phyloP scores from a whole-genome alignment of 2,797 vertebrate genomes.

The Oreortyx pictus region DNA sequence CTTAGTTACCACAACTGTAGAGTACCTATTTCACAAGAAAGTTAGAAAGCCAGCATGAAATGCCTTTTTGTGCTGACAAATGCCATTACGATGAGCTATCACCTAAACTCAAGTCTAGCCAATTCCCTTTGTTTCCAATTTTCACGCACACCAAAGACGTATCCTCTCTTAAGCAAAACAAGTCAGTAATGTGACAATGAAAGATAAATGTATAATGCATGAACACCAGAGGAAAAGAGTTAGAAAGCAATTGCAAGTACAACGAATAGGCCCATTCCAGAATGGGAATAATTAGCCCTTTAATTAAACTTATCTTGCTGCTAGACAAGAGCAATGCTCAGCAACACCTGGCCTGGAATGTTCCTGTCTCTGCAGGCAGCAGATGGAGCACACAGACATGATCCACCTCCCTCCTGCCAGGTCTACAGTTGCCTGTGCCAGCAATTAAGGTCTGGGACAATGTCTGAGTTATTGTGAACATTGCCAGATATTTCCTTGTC shows the following conservation, averaged over 20 bases:
- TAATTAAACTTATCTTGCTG: conserved; percentile 77
- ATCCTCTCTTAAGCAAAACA: conserved; percentile 17
- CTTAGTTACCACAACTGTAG: neutral
- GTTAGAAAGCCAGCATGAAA: conserved; percentile 23
- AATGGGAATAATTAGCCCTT: conserved; percentile 75
- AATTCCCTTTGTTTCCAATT: conserved; percentile 56
- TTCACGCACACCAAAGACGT: conserved; percentile 16
- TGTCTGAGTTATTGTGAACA: conserved; percentile 37
- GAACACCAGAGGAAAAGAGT: conserved; percentile 16
- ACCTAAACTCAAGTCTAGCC: neutral
- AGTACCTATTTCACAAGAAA: conserved; percentile 7
- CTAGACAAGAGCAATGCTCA: conserved; percentile 69
- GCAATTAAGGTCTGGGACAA: conserved; percentile 72
- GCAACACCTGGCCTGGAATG: conserved; percentile 71
- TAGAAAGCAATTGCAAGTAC: neutral
- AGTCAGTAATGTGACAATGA: neutral
- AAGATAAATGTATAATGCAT: conserved; percentile 25
- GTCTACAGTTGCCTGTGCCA: conserved; percentile 18
- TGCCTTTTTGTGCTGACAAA: conserved; percentile 60
- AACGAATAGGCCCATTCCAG: neutral
- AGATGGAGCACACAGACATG: conserved; percentile 65
- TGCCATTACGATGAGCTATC: neutral
- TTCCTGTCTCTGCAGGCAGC: conserved; percentile 69
- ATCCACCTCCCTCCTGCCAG: conserved; percentile 41
- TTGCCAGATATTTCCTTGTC: neutral